Evolutionary conservation across 37 sponge, comb jelly and placozoan species (phyloP).

Genomic region (Chondrosia reniformis): DNA sequence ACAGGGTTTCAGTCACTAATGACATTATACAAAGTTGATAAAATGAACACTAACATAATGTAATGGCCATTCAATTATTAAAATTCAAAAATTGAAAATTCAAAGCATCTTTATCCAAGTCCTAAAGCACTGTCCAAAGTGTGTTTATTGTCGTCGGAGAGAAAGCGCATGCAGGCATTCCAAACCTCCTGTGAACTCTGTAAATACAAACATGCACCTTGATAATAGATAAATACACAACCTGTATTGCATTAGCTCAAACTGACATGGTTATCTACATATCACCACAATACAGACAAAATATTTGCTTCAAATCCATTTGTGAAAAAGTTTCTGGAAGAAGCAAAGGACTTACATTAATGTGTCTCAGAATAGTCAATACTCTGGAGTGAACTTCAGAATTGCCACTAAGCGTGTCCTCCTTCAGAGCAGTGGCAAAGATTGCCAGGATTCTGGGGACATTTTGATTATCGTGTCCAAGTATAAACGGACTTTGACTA

Average conservation of each 20-base stretch:
- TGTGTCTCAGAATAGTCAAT: conserved; percentile 77
- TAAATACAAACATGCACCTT: too few relatives aligned
- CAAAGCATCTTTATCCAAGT: too few relatives aligned
- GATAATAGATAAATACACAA: too few relatives aligned
- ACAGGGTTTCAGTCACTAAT: too few relatives aligned
- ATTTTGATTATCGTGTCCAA: conserved; percentile 74
- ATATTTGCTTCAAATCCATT: neutral
- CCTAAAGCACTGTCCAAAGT: conserved; percentile 46
- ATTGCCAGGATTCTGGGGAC: conserved; percentile 78
- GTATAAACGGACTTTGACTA: conserved; percentile 72
- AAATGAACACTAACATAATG: too few relatives aligned
- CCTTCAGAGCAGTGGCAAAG: conserved; percentile 66
- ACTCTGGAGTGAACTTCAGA: conserved; percentile 54
- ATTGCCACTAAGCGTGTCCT: conserved; percentile 47
- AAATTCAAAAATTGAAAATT: too few relatives aligned
- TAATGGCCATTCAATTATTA: too few relatives aligned
- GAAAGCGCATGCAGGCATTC: conserved; percentile 49
- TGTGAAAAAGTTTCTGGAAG: neutral
- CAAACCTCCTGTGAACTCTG: conserved; percentile 72
- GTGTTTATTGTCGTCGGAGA: conserved; percentile 59
- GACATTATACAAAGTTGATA: too few relatives aligned
- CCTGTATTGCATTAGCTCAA: too few relatives aligned
- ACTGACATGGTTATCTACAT: too few relatives aligned
- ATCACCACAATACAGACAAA: neutral
- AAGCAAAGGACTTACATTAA: conserved; percentile 80